Percentiles rank a stretch among this genome's conserved stretches.
These are phyloP conservation scores for Chiloscyllium punctatum DNA, from an alignment of 2,797 vertebrate genomes.

Conservation along the genomic window DNA sequence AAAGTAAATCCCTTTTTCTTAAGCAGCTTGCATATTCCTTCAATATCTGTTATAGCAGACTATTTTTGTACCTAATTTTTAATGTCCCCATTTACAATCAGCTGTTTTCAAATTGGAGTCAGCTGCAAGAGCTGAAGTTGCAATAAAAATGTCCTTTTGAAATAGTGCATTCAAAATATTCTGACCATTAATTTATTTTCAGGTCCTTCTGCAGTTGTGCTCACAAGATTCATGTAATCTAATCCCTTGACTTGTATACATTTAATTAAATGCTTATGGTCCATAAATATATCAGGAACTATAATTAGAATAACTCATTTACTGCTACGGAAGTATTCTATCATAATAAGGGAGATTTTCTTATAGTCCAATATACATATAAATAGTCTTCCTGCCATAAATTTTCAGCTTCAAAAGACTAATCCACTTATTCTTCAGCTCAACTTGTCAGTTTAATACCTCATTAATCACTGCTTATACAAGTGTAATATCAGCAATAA, in stretches of 20 bases:
- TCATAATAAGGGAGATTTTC: background rate
- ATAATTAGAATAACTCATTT: conserved; percentile 2
- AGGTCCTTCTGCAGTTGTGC: background rate
- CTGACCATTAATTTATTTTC: background rate
- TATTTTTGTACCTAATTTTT: background rate
- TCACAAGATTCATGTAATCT: background rate
- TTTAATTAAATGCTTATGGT: background rate
- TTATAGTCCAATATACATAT: background rate
- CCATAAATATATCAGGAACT: background rate
- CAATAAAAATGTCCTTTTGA: background rate
- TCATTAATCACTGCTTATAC: conserved; percentile 14
- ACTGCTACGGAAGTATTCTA: background rate
- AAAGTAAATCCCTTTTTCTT: background rate
- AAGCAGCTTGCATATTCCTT: background rate
- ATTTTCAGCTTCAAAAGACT: background rate
- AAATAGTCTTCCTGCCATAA: background rate
- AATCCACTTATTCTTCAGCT: conserved; percentile 9
- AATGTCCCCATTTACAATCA: background rate
- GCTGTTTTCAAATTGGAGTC: background rate
- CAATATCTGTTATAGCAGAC: no score
- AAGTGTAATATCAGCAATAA: background rate
- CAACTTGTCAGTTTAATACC: conserved; percentile 8
- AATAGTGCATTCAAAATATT: background rate
- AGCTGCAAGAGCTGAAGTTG: background rate
- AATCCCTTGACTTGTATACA: background rate